Base-by-base conservation (phyloP, 2,797 vertebrate genomes). In the Denticeps clupeoides region DNA sequence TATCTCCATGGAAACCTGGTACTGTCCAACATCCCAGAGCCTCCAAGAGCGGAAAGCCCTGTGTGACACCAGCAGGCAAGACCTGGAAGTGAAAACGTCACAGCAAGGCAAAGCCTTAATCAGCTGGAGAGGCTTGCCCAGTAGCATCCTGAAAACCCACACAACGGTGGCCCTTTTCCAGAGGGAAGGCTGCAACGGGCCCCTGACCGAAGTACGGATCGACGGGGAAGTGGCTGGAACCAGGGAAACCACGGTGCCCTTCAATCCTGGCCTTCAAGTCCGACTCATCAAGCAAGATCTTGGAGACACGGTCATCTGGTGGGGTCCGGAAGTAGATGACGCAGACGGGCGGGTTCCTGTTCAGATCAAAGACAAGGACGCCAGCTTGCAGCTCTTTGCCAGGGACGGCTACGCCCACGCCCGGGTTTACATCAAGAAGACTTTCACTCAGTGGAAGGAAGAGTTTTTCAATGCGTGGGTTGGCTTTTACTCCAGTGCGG, bases 391-490 rank as follows among this genome's bases (percentile, higher is more conserved):
- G 25, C 32, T 53, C 7, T 53, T 16, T n/a, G n/a, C 32, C 2
- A 37, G 23, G 21, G 15, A 41, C 3, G 32, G 51, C 2, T 13
- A 40, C 2, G 32, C 42, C 13, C 16, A 11, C 4, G 33, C 12
- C 18, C 32, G 51, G 4, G 25, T 53, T 7, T 43, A 24, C n/a
- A 21, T 46, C 13, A 22, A 5, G 12, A 45, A 46, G 25, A 6
- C 16, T 33, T 53, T 29, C 7, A 7, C 7, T 11, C 15, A 10
- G 10, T 53, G 43, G 51, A 29, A 16, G 7, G 11, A 38, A 4
- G n/a, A n/a, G 16, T 53, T 53, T 12, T 12, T 21, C 3, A 27
- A 53, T 11, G 45, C 50, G 4, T 52, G 50, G 50, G 50, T 52
- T 8, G 42, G 23, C 19, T 45, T 52, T 8, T 52, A 52, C 7